These are phyloP conservation scores for Lepus europaeus DNA, from an alignment of 2,113 vertebrate species.

Conservation along the genomic window DNA sequence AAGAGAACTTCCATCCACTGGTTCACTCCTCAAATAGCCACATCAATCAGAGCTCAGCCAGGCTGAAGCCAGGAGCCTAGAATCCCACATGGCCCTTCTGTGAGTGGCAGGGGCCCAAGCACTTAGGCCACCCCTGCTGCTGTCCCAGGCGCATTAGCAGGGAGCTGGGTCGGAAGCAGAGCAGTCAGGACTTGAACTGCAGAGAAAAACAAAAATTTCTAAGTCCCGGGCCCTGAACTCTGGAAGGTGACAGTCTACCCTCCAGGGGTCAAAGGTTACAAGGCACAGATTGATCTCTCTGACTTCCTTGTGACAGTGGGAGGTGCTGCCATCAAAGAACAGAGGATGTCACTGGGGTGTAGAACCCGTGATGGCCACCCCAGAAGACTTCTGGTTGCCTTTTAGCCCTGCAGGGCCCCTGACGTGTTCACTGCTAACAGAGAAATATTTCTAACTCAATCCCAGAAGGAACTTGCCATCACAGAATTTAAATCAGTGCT, in stretches of 20 bases:
- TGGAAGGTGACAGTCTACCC: neutral
- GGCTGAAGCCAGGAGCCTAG: too few relatives aligned
- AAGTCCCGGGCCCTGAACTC: neutral
- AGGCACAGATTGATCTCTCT: neutral
- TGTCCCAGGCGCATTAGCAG: too few relatives aligned
- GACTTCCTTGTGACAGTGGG: neutral
- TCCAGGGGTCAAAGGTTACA: neutral
- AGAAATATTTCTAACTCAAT: neutral
- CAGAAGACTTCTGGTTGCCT: neutral
- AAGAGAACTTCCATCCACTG: too few relatives aligned
- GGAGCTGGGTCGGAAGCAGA: too few relatives aligned
- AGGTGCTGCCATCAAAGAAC: neutral
- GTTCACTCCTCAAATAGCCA: too few relatives aligned
- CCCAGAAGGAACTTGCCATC: neutral
- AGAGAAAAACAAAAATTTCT: neutral
- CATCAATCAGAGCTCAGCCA: too few relatives aligned
- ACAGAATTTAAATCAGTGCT: neutral
- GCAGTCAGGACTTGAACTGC: too few relatives aligned
- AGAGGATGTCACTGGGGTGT: neutral
- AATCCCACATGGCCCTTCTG: too few relatives aligned
- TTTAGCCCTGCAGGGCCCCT: neutral
- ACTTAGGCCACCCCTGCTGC: too few relatives aligned
- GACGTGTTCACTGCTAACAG: neutral
- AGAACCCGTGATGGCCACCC: neutral
- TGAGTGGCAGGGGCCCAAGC: too few relatives aligned